Evolutionary conservation across 2,888 invertebrate genomes (phyloP).

Genomic region (Itoplectis maculator): DNA sequence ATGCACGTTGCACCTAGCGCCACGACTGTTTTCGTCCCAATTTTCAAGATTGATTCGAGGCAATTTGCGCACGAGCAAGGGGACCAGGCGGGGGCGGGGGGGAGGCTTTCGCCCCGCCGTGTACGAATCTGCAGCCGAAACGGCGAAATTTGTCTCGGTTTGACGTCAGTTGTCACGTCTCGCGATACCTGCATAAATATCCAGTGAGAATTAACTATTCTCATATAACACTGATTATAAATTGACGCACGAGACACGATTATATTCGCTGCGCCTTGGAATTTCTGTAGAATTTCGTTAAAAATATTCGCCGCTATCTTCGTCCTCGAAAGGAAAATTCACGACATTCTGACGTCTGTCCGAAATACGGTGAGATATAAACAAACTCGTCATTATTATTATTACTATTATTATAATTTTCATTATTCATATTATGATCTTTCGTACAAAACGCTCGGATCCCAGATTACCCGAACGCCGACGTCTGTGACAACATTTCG

Average conservation of each 20-base stretch:
- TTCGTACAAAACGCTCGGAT: too few relatives aligned
- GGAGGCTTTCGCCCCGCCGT: not conserved
- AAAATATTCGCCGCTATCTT: too few relatives aligned
- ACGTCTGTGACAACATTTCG: too few relatives aligned
- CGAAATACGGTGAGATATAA: too few relatives aligned
- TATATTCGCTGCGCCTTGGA: too few relatives aligned
- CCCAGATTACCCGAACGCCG: too few relatives aligned
- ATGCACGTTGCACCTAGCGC: slow-evolving; percentile 65
- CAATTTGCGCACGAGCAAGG: slow-evolving; percentile 65
- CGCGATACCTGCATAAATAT: not conserved
- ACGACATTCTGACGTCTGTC: too few relatives aligned
- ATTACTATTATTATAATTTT: too few relatives aligned
- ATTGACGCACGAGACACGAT: slow-evolving; percentile 40
- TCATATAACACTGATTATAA: slow-evolving; percentile 36
- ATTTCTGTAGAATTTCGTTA: too few relatives aligned
- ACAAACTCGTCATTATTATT: too few relatives aligned
- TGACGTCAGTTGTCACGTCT: not conserved
- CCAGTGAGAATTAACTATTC: slow-evolving; percentile 1
- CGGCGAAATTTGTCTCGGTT: not conserved
- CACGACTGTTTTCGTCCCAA: slow-evolving; percentile 72
- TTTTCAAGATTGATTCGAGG: slow-evolving; percentile 77
- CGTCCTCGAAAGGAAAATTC: too few relatives aligned
- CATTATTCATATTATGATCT: too few relatives aligned
- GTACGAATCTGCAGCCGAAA: slow-evolving; percentile 1
- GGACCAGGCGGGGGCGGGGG: slow-evolving; percentile 20